Conservation (phyloP, 2,888 invertebrate genomes). For the Rhyacophila evoluta region DNA sequence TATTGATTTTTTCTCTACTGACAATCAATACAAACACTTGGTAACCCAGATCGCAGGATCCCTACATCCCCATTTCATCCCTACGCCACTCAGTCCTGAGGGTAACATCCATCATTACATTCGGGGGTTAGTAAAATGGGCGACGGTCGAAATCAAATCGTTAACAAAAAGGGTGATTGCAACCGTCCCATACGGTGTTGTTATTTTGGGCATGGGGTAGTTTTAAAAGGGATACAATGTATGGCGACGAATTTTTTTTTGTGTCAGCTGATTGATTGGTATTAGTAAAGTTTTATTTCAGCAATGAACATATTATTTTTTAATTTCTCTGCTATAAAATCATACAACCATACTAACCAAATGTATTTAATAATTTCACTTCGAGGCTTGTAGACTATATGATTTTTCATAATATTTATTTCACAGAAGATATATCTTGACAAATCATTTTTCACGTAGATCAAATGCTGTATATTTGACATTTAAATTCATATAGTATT, state of each 20-base stretch:
- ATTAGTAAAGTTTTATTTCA: no score
- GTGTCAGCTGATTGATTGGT: conserved; percentile 37
- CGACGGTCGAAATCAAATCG: conserved; percentile 12
- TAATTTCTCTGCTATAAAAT: no score
- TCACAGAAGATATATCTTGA: no score
- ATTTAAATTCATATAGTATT: no score
- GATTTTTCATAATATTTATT: no score
- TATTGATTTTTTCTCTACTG: conserved; percentile 46
- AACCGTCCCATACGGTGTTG: conserved; percentile 25
- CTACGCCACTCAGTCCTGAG: conserved; percentile 38
- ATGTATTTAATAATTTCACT: no score
- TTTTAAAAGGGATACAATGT: conserved; percentile 18
- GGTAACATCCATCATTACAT: conserved; percentile 49
- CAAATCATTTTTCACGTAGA: no score
- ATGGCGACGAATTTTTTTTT: conserved; percentile 30
- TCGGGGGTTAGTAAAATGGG: conserved; percentile 25
- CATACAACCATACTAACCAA: no score
- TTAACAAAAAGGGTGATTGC: conserved; percentile 47
- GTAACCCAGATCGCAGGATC: conserved; percentile 51
- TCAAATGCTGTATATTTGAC: no score
- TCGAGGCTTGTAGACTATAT: no score
- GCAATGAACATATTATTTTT: conserved; percentile 16
- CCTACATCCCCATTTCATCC: conserved; percentile 27
- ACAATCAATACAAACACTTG: conserved; percentile 47
- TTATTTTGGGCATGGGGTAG: conserved; percentile 31